phyloP scores from a whole-genome alignment of 2,113 vertebrate species.

The Ovis aries region ARS-UI_Ramb_v3.0 NC_056074.1:15124001-15124500 shows the following conservation, averaged over 20 bases:
- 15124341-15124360: not conserved
- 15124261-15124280: not conserved
- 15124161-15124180: not conserved
- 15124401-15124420: not conserved
- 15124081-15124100: not conserved
- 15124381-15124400: not conserved
- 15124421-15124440: not conserved
- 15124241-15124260: not conserved
- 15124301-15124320: not conserved
- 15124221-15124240: not conserved
- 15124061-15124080: not conserved
- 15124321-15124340: not conserved
- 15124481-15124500: not conserved
- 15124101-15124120: not conserved
- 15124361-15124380: not conserved
- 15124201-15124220: not conserved
- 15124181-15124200: not conserved
- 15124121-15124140: not conserved
- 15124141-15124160: not conserved
- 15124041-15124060: not conserved
- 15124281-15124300: not conserved
- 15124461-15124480: not conserved
- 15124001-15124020: not conserved
- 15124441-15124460: not conserved
- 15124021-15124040: not conserved